Evolutionary conservation across 2,113 vertebrate species (phyloP), one percentile per base, ranked within the genome.

Genomic region (Peucedramus taeniatus): DNA sequence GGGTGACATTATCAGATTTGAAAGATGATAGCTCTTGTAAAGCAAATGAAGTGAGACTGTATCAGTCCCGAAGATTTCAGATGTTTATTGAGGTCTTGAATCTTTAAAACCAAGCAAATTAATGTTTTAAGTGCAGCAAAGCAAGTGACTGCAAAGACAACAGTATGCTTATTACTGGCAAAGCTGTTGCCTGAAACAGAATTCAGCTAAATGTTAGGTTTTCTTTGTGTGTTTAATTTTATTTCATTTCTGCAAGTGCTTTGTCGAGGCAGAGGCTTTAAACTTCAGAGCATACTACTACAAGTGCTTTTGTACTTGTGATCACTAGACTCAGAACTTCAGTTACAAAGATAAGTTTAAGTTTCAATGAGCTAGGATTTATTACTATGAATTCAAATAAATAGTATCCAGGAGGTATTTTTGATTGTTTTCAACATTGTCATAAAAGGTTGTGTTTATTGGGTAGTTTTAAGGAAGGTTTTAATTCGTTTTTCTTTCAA

Each of bases 1-100:
- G 70, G 15, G 31, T 93, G 93, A 77, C 89, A 93, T 51, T 19
- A 8, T 96, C 84, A 82, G 93, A 82, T 33, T 78, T 97, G 95
- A 98, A 97, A 94, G 89, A 96, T 94, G 88, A 93, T 94, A 80
- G 56, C 56, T 94, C 70, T 94, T 97, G 83, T 94, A 89, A 82
- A 97, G 95, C 90, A 92, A 68, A 83, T 93, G 51, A 64, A 79
- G 49, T 84, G 94, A 93, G 45, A 93, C 65, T 94, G 74, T 92
- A 86, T 97, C 95, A 96, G 0, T 40, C 40, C 72, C 83, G 44
- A 86, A 80, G 85, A 84, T 92, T 95, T 96, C 83, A 87, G 61
- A 77, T 92, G 60, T 84, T 94, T 89, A 71, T 57, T 93, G 93
- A 97, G 87, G 78, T 94, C 72, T 72, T 53, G 71, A 95, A 50